Base-by-base conservation (phyloP, 1,140 invertebrate species). In the Ceratosolen fusciceps region DNA sequence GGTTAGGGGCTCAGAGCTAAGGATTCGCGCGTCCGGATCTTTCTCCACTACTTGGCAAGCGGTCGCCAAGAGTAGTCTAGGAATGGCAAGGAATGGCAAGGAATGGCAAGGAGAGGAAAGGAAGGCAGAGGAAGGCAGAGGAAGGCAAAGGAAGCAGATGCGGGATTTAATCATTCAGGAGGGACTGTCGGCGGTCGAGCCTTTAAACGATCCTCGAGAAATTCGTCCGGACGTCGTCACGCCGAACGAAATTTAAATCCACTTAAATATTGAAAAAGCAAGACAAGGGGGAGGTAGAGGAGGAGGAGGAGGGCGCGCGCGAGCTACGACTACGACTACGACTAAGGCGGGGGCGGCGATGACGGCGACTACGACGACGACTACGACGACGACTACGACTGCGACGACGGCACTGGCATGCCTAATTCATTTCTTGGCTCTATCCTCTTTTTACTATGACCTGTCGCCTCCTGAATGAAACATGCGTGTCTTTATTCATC, bases 251-350 rank as follows among this genome's bases (percentile, higher is more conserved):
- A 89, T 89, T 89, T 88, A 88, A 89, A 89, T 89, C 88, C 87
- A 85, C 84, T 89, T 85, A 87, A 89, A 89, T 89, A 89, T 89
- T 89, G 85, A 89, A 86, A 86, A 84, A 84, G 84, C 83, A 84
- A 81, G 52, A 56, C 56, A 52, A 29, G 24, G 21, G n/a, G n/a
- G n/a, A n/a, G n/a, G n/a, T n/a, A n/a, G n/a, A n/a, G n/a, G n/a
- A n/a, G n/a, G n/a, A n/a, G n/a, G n/a, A n/a, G n/a, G n/a, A n/a
- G n/a, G 19, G 29, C 24, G 68, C 52, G 47, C 39, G n/a, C 29
- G 24, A 49, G 37, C 24, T 26, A n/a, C n/a, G n/a, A n/a, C n/a
- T n/a, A n/a, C n/a, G n/a, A n/a, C n/a, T n/a, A n/a, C n/a, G n/a
- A n/a, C n/a, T n/a, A n/a, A n/a, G n/a, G n/a, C n/a, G n/a, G n/a